Conservation (phyloP, 2,888 invertebrate species). For the Agriopis marginaria region DNA sequence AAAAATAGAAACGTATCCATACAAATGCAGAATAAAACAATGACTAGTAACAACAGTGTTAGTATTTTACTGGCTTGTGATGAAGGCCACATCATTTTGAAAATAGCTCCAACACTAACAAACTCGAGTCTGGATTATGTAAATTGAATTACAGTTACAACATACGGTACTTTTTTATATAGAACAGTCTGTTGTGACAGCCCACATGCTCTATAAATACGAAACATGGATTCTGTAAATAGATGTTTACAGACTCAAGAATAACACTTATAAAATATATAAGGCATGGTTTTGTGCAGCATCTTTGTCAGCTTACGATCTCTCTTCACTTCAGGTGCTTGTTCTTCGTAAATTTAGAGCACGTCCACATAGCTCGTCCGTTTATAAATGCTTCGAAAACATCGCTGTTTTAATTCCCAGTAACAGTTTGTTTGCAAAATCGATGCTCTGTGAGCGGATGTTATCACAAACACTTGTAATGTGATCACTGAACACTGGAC, state of each 20-base stretch:
- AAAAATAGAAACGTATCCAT: conserved; percentile 91
- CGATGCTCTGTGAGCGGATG: conserved; percentile 30
- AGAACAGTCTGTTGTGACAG: conserved; percentile 28
- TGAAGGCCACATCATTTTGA: conserved; percentile 89
- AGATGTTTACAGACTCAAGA: conserved; percentile 21
- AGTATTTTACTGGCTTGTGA: conserved; percentile 91
- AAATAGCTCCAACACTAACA: conserved; percentile 24
- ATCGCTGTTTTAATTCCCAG: conserved; percentile 27
- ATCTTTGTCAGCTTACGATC: not conserved
- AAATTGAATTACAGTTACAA: conserved; percentile 26
- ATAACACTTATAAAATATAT: conserved; percentile 27
- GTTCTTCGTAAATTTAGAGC: not conserved
- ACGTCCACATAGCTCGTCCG: conserved; percentile 13
- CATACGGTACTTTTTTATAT: conserved; percentile 13
- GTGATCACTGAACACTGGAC: conserved; percentile 19
- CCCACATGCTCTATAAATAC: conserved; percentile 35
- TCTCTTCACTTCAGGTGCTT: not conserved
- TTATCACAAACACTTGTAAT: conserved; percentile 31
- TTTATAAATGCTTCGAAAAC: conserved; percentile 19
- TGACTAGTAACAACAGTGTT: conserved; percentile 83
- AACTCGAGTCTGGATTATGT: conserved; percentile 20
- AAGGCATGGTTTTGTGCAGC: conserved; percentile 17
- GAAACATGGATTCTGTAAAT: conserved; percentile 31
- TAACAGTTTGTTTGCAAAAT: conserved; percentile 38
- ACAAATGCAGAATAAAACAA: conserved; percentile 88